These are phyloP conservation scores for Adrianichthys oophorus DNA, from an alignment of 2,797 vertebrate genomes.

Conservation along the genomic window DNA sequence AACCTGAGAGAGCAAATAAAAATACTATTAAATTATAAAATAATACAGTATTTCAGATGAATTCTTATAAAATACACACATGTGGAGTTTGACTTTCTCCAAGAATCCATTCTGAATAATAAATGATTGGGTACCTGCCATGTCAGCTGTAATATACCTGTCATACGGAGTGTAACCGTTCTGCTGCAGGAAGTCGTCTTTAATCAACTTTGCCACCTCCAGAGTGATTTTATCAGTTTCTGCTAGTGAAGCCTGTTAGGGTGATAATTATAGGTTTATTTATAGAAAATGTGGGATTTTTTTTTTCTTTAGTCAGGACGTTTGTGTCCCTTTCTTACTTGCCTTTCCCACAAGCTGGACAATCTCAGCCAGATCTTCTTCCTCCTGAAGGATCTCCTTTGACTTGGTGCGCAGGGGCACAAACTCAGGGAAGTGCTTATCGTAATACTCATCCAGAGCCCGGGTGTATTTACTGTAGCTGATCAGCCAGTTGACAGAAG, in stretches of 20 bases:
- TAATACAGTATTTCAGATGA: neutral
- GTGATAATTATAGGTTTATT: neutral
- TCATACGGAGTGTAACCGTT: conserved; percentile 97
- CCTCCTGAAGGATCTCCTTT: conserved; percentile 97
- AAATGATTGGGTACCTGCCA: neutral
- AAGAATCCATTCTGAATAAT: neutral
- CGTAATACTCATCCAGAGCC: conserved; percentile 93
- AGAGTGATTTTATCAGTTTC: conserved; percentile 98
- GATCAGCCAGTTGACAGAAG: conserved; percentile 98
- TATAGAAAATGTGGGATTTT: neutral
- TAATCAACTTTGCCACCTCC: conserved; percentile 96
- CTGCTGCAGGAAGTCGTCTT: conserved; percentile 97
- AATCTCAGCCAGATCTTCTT: conserved; percentile 96
- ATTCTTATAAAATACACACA: conserved; percentile 78
- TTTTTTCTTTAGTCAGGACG: neutral
- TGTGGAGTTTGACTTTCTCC: neutral
- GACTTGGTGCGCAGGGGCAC: conserved; percentile 94
- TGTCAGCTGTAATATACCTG: conserved; percentile 71
- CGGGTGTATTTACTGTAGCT: conserved; percentile 98
- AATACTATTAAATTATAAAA: neutral
- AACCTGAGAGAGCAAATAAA: conserved; percentile 79
- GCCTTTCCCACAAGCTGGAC: conserved; percentile 98
- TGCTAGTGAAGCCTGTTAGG: conserved; percentile 89
- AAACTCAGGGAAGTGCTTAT: conserved; percentile 96
- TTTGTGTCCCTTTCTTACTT: neutral